Evolutionary conservation across 2,113 vertebrate species (phyloP).

Genomic region (Pogona vitticeps): DNA sequence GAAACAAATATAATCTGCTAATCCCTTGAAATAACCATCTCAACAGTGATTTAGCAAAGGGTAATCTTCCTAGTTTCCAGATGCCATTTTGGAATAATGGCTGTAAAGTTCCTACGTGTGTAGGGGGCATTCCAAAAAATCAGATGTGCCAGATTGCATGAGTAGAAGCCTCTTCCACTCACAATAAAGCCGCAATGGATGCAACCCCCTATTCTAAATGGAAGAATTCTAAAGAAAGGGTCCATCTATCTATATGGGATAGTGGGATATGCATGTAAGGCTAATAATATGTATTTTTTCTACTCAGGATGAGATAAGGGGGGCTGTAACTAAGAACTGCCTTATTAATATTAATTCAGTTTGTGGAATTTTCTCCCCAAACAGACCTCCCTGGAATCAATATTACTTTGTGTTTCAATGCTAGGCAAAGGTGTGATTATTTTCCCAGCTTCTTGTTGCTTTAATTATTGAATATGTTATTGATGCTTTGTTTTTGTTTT

Average conservation of each 20-base stretch:
- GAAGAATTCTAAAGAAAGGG: constrained; percentile 2
- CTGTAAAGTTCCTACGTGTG: background rate
- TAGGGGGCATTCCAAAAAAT: background rate
- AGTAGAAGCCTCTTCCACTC: background rate
- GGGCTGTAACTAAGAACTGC: too few relatives aligned
- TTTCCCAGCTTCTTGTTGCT: background rate
- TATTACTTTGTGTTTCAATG: background rate
- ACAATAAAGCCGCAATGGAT: background rate
- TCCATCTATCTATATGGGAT: background rate
- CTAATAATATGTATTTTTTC: background rate
- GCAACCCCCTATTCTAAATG: background rate
- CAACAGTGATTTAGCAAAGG: background rate
- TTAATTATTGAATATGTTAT: background rate
- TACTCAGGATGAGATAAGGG: background rate
- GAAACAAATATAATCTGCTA: constrained; percentile 1
- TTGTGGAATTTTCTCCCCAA: background rate
- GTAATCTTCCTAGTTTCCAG: constrained; percentile 1
- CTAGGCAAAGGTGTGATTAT: background rate
- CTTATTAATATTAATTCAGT: too few relatives aligned
- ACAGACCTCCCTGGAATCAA: background rate
- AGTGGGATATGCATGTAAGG: background rate
- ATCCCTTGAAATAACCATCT: background rate
- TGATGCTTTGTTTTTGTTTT: background rate
- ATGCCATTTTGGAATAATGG: background rate
- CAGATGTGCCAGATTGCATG: background rate